Base-by-base conservation (phyloP, 2,888 invertebrate genomes). In the Venustoraphidia nigricollis region DNA sequence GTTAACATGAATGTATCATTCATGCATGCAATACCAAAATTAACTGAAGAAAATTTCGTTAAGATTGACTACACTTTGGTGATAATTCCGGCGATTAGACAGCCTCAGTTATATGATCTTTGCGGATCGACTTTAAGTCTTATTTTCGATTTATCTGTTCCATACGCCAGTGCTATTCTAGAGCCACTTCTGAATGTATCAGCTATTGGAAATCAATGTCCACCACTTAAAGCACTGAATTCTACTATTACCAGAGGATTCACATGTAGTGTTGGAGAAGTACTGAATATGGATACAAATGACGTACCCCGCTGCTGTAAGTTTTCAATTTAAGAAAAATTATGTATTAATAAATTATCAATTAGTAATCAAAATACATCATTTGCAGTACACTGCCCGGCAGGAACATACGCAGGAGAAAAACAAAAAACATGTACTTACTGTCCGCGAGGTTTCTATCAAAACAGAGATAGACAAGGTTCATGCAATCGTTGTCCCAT, bases 1-100 rank as follows among this genome's bases (percentile, higher is more conserved):
- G 91, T 94, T 0, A 88, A 91, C 62, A 92, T 94, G 75, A 93
- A 92, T 60, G 94, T 95, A 0, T 84, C 91, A 0, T 88, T 94
- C 58, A 74, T 93, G 1, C 83, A 86, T 56, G 83, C 88, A 1
- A 73, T 83, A 59, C 85, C 91, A n/a, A 73, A 73, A 46, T 68
- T 91, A 10, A 60, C 88, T 2, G 89, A 90, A 59, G 90, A 91
- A 63, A 92, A 92, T 62, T 81, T 91, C 4, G 83, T 92, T 0
- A 84, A 85, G 66, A 85, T 93, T 72, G 90, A 91, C 66, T 95
- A 89, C 56, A 81, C 92, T 10, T 67, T 95, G 11, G 85, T 87
- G 34, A 84, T 96, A 43, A 77, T 83, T 45, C 95, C 95, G 2
- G 84, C 87, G 2, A 81, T 94, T 27, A 80, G 83, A 55, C 92